Evolutionary conservation across 2,113 vertebrate species (phyloP).

Genomic region (Rhinoptilus africanus): DNA sequence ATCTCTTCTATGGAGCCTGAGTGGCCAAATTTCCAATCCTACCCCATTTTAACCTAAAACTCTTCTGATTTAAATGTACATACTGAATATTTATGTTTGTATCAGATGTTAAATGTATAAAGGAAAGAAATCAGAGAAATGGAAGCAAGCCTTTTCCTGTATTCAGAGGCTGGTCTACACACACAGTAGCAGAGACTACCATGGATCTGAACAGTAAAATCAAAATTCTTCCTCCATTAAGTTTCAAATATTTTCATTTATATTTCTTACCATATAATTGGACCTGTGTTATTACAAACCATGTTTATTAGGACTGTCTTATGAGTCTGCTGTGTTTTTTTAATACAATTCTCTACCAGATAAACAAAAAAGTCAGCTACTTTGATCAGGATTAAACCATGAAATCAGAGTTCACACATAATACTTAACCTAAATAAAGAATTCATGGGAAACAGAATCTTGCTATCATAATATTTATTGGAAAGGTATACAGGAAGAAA

Average conservation of each 20-base stretch:
- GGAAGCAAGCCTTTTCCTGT: neutral
- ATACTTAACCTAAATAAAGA: slow-evolving; percentile 65
- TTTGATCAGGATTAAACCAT: slow-evolving; percentile 10
- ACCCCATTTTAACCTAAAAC: neutral
- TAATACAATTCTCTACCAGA: neutral
- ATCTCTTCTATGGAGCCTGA: neutral
- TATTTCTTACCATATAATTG: neutral
- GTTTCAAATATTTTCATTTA: neutral
- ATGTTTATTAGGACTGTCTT: neutral
- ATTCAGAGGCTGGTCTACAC: neutral
- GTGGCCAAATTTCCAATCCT: neutral
- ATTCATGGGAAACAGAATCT: slow-evolving; percentile 50
- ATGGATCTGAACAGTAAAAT: neutral
- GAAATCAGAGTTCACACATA: slow-evolving; percentile 45
- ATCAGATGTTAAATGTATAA: neutral
- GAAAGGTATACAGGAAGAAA: slow-evolving; percentile 48
- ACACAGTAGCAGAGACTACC: neutral
- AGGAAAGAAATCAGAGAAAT: neutral
- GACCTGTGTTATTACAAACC: neutral
- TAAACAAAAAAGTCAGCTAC: slow-evolving; percentile 17
- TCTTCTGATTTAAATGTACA: neutral
- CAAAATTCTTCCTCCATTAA: neutral
- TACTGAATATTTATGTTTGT: neutral
- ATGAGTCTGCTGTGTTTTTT: neutral
- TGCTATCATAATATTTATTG: slow-evolving; percentile 19